Conservation (phyloP, 2,888 invertebrate genomes). For the Hypomecis punctinalis region DNA sequence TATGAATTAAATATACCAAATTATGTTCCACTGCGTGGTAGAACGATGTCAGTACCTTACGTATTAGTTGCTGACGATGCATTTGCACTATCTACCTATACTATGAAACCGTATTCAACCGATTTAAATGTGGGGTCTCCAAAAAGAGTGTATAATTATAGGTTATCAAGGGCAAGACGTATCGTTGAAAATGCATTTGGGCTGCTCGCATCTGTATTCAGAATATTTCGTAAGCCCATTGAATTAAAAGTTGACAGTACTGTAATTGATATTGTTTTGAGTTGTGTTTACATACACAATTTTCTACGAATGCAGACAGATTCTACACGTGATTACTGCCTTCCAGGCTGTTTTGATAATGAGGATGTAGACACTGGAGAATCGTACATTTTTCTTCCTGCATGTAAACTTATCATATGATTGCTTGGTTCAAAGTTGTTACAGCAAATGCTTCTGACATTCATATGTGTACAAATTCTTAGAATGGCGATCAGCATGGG, state of each 20-base stretch:
- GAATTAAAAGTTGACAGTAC: slow-evolving; percentile 30
- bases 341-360: slow-evolving; percentile 34
- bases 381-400: too few species aligned
- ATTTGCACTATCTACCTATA: slow-evolving; percentile 28
- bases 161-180: slow-evolving; percentile 15
- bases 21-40: slow-evolving; percentile 26
- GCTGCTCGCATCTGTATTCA: slow-evolving; percentile 26
- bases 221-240: slow-evolving; percentile 27
- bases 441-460: too few species aligned
- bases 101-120: slow-evolving; percentile 28
- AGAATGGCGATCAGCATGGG: too few species aligned
- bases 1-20: slow-evolving; percentile 26
- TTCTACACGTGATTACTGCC: slow-evolving; percentile 32
- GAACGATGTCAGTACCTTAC: slow-evolving; percentile 27
- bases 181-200: slow-evolving; percentile 25
- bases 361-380: slow-evolving; percentile 26
- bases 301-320: slow-evolving; percentile 31
- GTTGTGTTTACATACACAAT: slow-evolving; percentile 33
- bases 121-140: slow-evolving; percentile 28
- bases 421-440: too few species aligned
- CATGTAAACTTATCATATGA: too few species aligned
- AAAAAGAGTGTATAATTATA: slow-evolving; percentile 25
- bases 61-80: slow-evolving; percentile 29
- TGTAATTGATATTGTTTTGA: slow-evolving; percentile 32
- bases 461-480: too few species aligned